A percentile compares a stretch with the other conserved stretches of the same genome.
phyloP scores from a whole-genome alignment of 1,140 invertebrate genomes.

The Agrilus planipennis region DNA sequence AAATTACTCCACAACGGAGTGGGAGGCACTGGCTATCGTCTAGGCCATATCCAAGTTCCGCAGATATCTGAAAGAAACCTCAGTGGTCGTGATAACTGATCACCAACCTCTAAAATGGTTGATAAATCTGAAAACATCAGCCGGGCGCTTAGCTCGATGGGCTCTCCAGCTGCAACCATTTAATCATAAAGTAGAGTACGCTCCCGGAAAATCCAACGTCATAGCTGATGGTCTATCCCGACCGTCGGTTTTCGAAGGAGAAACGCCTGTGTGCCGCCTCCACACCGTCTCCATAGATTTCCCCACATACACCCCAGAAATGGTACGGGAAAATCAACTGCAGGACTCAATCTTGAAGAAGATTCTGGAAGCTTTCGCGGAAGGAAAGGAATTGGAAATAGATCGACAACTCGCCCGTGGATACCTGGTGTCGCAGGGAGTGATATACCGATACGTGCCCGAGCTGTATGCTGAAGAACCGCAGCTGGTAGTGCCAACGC shows the following conservation, averaged over 20 bases:
- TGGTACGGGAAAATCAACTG: constrained; percentile 16
- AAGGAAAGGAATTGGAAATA: not conserved
- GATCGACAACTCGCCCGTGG: constrained; percentile 15
- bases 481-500: constrained; percentile 16
- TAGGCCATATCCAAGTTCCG: constrained; percentile 30
- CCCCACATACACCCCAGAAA: constrained; percentile 6
- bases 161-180: constrained; percentile 13
- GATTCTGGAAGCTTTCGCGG: constrained; percentile 3
- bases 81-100: constrained; percentile 27
- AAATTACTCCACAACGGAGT: constrained; percentile 32
- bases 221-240: constrained; percentile 9
- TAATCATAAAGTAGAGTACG: constrained; percentile 14
- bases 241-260: constrained; percentile 5
- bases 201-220: constrained; percentile 14
- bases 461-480: constrained; percentile 20
- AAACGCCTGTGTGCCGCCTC: constrained; percentile 11
- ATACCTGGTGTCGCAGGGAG: constrained; percentile 21
- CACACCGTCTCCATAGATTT: constrained; percentile 15
- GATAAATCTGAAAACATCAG: constrained; percentile 17
- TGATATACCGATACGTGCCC: constrained; percentile 23
- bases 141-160: constrained; percentile 24
- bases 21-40: constrained; percentile 33
- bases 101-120: constrained; percentile 21
- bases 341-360: constrained; percentile 6
- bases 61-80: constrained; percentile 18